Evolutionary conservation across 2,888 invertebrate genomes (phyloP), one percentile per base, ranked within the genome.

Genomic region (Parnassius glacialis): DNA sequence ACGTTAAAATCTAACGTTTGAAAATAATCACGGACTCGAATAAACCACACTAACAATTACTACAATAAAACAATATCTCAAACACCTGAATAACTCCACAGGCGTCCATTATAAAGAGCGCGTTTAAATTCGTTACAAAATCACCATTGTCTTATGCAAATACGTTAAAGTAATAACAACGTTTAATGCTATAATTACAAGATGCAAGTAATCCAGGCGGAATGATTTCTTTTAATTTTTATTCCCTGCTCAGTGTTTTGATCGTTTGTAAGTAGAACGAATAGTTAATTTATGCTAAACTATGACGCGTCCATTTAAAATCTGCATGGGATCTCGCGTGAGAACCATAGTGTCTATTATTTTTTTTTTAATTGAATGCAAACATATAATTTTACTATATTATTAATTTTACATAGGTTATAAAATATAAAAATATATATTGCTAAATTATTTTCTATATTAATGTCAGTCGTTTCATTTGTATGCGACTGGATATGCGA

Each of bases 221-320:
- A 82, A 84, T 82, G 74, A 82, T 78, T 78, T 68, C 69, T 66
- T 67, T 70, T 67, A 70, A 59, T 57, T 62, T 70, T 60, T 70
- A 61, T 63, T 67, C 16, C 57, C 59, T 44, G 44, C 52, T 60
- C 70, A 72, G 72, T 87, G 83, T 87, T 87, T 83, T 85, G 86
- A 87, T 86, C 84, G 79, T 85, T 77, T 62, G 65, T 59, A 75
- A 79, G 75, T 79, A 75, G 71, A 74, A 69, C 64, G 66, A 69
- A 65, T 62, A 65, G 67, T 71, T 81, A 83, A 85, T 83, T 70
- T 81, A 84, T 84, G 80, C 76, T 76, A 77, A 78, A 74, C 67
- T 73, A 74, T 72, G 70, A 74, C 76, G 74, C 74, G 57, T 78
- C 73, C 59, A 48, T 16, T 48, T 64, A 62, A 67, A 71, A 73